A percentile compares a stretch with the other conserved stretches of the same genome.
Conservation (phyloP, 2,888 invertebrate species). For the Baronia brevicornis region DNA sequence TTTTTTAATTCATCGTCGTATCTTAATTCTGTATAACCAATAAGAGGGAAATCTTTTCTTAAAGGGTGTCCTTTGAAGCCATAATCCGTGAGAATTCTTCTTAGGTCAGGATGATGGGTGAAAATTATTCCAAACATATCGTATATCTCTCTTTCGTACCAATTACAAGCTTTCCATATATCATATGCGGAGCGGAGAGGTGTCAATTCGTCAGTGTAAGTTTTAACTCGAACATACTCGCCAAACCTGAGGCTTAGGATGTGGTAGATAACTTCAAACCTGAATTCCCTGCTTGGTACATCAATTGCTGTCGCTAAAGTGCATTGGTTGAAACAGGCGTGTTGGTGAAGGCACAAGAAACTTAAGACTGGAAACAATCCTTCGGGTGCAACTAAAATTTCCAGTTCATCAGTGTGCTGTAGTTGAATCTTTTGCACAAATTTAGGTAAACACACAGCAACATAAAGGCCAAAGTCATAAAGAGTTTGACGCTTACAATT, state of each 20-base stretch:
- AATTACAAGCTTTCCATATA: conserved; percentile 40
- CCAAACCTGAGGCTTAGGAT: conserved; percentile 46
- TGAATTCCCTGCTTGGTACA: conserved; percentile 48
- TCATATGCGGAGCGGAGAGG: conserved; percentile 47
- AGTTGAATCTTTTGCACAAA: conserved; percentile 59
- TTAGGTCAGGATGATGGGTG: conserved; percentile 58
- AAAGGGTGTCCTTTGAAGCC: conserved; percentile 63
- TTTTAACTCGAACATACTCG: conserved; percentile 43
- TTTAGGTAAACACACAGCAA: conserved; percentile 58
- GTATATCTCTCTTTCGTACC: conserved; percentile 57
- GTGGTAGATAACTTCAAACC: conserved; percentile 56
- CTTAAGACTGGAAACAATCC: conserved; percentile 47
- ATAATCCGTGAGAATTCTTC: conserved; percentile 60
- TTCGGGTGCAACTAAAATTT: conserved; percentile 52
- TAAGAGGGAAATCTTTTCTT: conserved; percentile 59
- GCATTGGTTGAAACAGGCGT: conserved; percentile 53
- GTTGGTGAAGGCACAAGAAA: conserved; percentile 53
- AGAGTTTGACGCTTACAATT: conserved; percentile 44
- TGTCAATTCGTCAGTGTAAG: conserved; percentile 61
- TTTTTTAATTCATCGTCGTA: conserved; percentile 65
- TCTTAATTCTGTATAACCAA: conserved; percentile 58
- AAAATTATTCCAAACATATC: conserved; percentile 63
- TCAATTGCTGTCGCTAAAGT: conserved; percentile 51
- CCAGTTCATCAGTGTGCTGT: conserved; percentile 55
- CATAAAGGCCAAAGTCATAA: conserved; percentile 61